Evolutionary conservation across 2,113 vertebrate species (phyloP), one percentile per base, ranked within the genome.

Genomic region (Oenanthe oenanthe): DNA sequence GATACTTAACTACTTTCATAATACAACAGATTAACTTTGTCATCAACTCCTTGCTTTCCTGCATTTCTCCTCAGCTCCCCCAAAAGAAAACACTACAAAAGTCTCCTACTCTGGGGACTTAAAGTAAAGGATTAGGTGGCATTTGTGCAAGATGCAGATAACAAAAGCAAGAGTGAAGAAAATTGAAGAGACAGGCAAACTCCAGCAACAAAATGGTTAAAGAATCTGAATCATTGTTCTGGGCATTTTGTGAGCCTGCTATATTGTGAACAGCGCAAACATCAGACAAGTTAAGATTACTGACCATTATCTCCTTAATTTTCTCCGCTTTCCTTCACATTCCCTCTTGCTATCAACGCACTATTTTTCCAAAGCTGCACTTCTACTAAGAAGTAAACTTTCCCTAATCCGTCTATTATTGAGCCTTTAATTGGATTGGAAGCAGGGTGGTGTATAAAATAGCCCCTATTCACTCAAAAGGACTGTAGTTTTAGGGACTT

Each of bases 371-470:
- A 98, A 97, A 98, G 98, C 98, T 98, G 98, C 97, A 97, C 98
- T 98, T 98, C 98, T 98, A 96, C 98, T 97, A 98, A 98, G 98
- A 98, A 99, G 99, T 99, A 99, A 99, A 99, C 99, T 99, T 98
- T 99, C 98, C 98, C 98, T 99, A 99, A 99, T 99, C 99, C 99
- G 85, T 96, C 98, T 98, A 99, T 99, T 99, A 99, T 99, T 97
- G 98, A 97, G 97, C 97, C 98, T 98, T 98, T 99, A 99, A 99
- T 99, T 99, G 99, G 99, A 99, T 99, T 99, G 98, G 98, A 97
- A 98, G 97, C 97, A 98, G 98, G 98, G 98, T 98, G 98, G 98
- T 98, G 98, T 98, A 99, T 98, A 98, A 99, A 98, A 98, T 98
- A 98, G 98, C 98, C 98, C 97, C 98, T 97, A 98, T 98, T 98